These are phyloP conservation scores for Calidris pygmaea DNA, from an alignment of 2,113 vertebrate genomes.

Conservation along the genomic window DNA sequence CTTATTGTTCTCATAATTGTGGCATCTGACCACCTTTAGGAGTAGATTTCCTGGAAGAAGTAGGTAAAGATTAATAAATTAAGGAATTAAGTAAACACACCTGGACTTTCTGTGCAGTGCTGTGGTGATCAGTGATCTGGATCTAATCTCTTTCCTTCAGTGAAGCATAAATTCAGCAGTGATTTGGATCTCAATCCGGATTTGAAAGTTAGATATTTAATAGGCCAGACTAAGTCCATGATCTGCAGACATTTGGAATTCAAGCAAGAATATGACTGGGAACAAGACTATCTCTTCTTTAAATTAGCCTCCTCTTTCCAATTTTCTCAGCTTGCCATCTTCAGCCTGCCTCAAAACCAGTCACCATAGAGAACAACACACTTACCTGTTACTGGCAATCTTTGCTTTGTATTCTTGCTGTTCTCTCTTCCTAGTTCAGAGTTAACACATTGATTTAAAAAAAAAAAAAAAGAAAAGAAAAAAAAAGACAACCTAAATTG, in stretches of 20 bases:
- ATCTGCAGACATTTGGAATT: background rate
- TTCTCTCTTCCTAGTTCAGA: background rate
- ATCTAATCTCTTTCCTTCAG: slow-evolving; percentile 18
- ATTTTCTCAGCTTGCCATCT: background rate
- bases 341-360: background rate
- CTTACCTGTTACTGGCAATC: background rate
- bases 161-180: slow-evolving; percentile 1
- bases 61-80: slow-evolving; percentile 38
- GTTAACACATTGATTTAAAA: background rate
- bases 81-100: slow-evolving; percentile 28
- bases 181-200: background rate
- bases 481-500: background rate
- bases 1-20: background rate
- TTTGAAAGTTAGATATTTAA: slow-evolving; percentile 2
- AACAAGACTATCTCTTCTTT: background rate
- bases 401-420: background rate
- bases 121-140: background rate
- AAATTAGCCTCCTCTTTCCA: background rate
- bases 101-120: background rate
- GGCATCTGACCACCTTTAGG: background rate
- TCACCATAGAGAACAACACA: background rate
- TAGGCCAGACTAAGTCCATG: background rate
- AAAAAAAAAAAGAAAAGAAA: no score
- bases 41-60: background rate
- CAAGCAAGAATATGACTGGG: background rate